A percentile compares a stretch with the other conserved stretches of the same genome.
These are phyloP conservation scores for Mirza zaza DNA, from an alignment of 2,113 vertebrate genomes.

Conservation along the genomic window DNA sequence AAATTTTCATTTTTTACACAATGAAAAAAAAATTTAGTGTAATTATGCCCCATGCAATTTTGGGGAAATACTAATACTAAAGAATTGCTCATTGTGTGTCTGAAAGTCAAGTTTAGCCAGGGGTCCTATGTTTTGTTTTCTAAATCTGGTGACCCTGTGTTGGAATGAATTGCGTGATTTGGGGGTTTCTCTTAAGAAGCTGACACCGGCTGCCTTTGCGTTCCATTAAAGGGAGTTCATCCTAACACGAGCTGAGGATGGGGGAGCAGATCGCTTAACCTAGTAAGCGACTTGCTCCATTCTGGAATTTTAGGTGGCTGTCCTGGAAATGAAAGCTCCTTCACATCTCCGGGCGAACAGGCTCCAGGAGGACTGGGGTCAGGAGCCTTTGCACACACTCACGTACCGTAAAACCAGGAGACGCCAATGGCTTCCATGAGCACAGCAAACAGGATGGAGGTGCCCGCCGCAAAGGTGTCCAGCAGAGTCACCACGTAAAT, in stretches of 20 bases:
- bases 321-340: background rate
- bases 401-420: constrained; percentile 98
- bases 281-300: fast-evolving
- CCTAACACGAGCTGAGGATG: background rate
- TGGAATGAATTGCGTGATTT: background rate
- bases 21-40: background rate
- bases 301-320: background rate
- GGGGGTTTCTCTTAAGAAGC: background rate
- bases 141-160: background rate
- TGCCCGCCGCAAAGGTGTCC: constrained; percentile 97
- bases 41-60: background rate
- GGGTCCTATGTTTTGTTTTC: too few relatives aligned
- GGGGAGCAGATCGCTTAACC: background rate
- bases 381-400: fast-evolving
- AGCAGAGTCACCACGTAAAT: constrained; percentile 97
- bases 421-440: constrained; percentile 97
- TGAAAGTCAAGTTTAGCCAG: background rate
- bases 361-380: background rate
- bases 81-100: background rate
- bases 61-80: background rate
- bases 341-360: background rate
- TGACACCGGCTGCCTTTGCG: background rate
- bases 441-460: constrained; percentile 96
- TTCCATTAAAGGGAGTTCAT: background rate
- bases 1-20: too few relatives aligned